Evolutionary conservation across 2,113 vertebrate species (phyloP).

Genomic region (Chauna torquata): DNA sequence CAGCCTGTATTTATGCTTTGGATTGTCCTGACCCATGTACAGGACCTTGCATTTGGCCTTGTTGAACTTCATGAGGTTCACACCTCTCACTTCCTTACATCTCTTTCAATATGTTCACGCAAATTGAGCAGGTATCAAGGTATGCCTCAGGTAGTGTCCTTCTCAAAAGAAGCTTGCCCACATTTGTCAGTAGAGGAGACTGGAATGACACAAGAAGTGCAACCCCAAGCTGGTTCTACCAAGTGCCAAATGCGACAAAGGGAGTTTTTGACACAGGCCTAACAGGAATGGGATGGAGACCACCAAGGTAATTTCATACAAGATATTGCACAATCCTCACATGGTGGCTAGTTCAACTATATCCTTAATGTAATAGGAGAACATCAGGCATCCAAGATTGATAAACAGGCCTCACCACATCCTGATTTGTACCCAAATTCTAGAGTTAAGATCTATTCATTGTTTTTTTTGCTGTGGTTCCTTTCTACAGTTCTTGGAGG

Average conservation of each 20-base stretch:
- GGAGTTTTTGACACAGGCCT: not conserved
- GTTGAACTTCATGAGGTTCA: too few relatives aligned
- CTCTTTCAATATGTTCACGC: not conserved
- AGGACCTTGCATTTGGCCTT: too few relatives aligned
- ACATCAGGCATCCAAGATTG: not conserved
- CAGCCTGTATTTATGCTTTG: too few relatives aligned
- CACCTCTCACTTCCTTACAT: not conserved
- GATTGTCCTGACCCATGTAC: too few relatives aligned
- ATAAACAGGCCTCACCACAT: constrained; percentile 61
- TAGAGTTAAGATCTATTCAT: not conserved
- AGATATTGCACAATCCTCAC: not conserved
- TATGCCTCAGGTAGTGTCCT: not conserved
- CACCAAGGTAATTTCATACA: not conserved
- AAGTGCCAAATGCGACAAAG: not conserved
- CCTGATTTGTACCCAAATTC: constrained; percentile 11
- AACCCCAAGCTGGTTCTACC: not conserved
- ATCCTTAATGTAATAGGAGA: constrained; percentile 19
- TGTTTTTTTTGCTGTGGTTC: constrained; percentile 1
- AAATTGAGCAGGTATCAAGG: not conserved
- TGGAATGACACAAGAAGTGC: not conserved
- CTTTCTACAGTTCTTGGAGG: not conserved
- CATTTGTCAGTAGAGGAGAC: not conserved
- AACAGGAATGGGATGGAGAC: not conserved
- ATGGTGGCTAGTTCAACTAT: not conserved
- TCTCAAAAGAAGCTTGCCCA: not conserved